These are phyloP conservation scores for Eutrigla gurnardus DNA, from an alignment of 2,797 vertebrate species.

Conservation along the genomic window DNA sequence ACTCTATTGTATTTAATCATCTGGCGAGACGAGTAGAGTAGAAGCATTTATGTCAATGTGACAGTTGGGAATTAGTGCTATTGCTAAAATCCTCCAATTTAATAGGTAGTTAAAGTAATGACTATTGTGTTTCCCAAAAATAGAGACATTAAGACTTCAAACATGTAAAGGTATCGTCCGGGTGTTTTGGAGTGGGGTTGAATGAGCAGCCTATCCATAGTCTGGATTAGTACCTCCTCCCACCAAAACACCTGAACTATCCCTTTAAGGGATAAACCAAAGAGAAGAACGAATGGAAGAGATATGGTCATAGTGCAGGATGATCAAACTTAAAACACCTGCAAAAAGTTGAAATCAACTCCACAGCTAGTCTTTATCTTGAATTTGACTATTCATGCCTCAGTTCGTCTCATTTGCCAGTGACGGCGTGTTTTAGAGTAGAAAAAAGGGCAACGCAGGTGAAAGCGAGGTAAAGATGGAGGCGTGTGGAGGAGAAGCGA, in stretches of 20 bases:
- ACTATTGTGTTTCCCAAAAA: neutral
- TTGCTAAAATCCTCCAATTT: constrained; percentile 6
- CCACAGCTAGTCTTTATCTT: neutral
- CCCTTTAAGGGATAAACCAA: neutral
- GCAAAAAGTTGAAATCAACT: neutral
- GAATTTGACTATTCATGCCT: neutral
- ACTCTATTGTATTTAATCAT: neutral
- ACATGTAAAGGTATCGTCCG: neutral
- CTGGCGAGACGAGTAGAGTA: neutral
- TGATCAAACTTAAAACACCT: neutral
- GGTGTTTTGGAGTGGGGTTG: neutral
- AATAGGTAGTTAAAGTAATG: neutral
- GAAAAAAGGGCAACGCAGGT: constrained; percentile 2
- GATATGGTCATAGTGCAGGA: neutral
- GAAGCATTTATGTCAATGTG: constrained; percentile 1
- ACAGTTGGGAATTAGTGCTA: constrained; percentile 4
- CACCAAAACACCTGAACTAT: neutral
- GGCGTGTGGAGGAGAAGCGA: constrained; percentile 42
- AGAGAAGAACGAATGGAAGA: neutral
- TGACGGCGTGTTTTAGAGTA: constrained; percentile 10
- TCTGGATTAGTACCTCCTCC: neutral
- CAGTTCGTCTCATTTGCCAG: constrained; percentile 1
- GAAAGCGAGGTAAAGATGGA: constrained; percentile 28
- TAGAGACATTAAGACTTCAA: neutral
- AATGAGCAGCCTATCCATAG: neutral